Evolutionary conservation across 2,888 invertebrate species (phyloP).

Genomic region (Drosophila multiciliata): DNA sequence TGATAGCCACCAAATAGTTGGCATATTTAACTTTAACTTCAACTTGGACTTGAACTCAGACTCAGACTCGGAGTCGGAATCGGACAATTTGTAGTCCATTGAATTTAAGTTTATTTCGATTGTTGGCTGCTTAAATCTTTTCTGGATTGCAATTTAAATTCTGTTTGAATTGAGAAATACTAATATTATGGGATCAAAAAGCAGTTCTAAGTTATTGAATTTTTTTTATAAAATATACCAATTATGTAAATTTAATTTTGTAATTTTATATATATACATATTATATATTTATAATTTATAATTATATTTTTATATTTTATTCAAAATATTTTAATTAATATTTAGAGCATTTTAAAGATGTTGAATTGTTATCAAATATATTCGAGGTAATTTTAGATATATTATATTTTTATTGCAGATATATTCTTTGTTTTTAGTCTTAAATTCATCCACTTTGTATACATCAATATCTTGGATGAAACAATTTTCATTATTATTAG

Average conservation of each 20-base stretch:
- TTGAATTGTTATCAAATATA: background rate
- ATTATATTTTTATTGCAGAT: background rate
- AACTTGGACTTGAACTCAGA: constrained; percentile 23
- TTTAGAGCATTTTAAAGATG: background rate
- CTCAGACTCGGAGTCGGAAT: background rate
- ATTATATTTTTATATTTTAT: too few relatives aligned
- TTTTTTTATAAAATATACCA: too few relatives aligned
- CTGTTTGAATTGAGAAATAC: background rate
- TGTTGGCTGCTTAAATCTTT: constrained; percentile 3
- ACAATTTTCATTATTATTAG: background rate
- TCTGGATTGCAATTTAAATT: background rate
- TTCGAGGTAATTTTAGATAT: background rate
- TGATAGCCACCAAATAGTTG: constrained; percentile 73
- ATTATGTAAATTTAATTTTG: too few relatives aligned
- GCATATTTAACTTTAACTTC: constrained; percentile 55
- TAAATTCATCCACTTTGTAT: background rate
- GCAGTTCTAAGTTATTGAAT: too few relatives aligned
- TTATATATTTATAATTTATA: too few relatives aligned
- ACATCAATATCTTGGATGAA: background rate
- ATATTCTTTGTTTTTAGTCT: background rate
- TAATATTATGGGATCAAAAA: background rate
- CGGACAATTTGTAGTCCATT: constrained; percentile 53
- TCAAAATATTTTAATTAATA: background rate
- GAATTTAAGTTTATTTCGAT: constrained; percentile 30
- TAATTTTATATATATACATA: too few relatives aligned